Conservation (phyloP, 2,113 vertebrate species). For the Pantherophis guttatus region DNA sequence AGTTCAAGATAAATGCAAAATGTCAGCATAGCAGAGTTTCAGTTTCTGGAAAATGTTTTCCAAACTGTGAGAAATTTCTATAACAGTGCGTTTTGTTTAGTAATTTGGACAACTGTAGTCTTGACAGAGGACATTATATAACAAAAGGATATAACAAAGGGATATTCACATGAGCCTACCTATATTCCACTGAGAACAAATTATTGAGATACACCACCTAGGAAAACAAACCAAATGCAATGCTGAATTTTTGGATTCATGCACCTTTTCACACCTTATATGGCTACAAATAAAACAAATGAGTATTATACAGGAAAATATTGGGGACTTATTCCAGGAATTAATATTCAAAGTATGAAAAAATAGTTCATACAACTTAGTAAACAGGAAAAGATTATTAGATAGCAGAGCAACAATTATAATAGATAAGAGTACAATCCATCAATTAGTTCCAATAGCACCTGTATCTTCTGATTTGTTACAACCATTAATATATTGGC, state of each 20-base stretch:
- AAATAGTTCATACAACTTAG: constrained; percentile 2
- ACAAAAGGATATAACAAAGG: neutral
- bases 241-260: neutral
- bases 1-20: neutral
- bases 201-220: neutral
- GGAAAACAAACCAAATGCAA: neutral
- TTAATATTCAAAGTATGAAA: neutral
- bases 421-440: constrained; percentile 35
- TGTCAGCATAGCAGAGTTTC: neutral
- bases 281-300: neutral
- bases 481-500: constrained; percentile 10
- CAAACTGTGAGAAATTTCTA: constrained; percentile 3
- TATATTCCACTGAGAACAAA: neutral
- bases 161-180: neutral
- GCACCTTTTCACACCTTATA: neutral
- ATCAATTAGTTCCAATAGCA: constrained; percentile 5
- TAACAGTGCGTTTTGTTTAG: neutral
- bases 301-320: neutral
- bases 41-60: neutral
- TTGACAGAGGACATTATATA: neutral
- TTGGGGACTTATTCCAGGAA: constrained; percentile 31
- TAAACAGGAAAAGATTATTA: neutral
- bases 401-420: constrained; percentile 1
- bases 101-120: neutral
- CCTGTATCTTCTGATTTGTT: neutral